Evolutionary conservation across 1,140 invertebrate species (phyloP).

Genomic region (Microplitis demolitor): DNA sequence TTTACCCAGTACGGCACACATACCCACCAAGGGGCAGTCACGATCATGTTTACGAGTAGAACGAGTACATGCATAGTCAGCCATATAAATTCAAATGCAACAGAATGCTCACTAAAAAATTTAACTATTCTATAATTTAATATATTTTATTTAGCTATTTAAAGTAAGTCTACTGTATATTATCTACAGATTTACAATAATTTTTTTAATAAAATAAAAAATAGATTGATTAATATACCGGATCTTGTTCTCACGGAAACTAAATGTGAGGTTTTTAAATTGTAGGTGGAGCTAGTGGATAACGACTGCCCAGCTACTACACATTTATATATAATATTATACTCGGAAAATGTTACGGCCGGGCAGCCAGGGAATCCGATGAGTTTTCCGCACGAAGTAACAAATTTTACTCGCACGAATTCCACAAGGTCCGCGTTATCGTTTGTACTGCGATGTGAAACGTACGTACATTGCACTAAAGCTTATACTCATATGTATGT

Average conservation of each 20-base stretch:
- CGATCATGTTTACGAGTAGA: conserved; percentile 2
- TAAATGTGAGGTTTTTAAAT: neutral
- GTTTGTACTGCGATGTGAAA: conserved; percentile 30
- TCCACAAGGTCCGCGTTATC: conserved; percentile 22
- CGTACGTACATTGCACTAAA: neutral
- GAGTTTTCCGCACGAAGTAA: conserved; percentile 34
- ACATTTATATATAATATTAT: neutral
- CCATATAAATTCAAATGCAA: neutral
- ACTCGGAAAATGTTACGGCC: neutral
- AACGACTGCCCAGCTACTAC: neutral
- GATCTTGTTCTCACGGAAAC: too few species aligned
- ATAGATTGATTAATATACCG: too few species aligned
- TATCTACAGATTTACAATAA: too few species aligned
- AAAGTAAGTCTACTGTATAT: too few species aligned
- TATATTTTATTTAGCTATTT: too few species aligned
- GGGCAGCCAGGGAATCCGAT: conserved; percentile 28
- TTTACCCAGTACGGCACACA: neutral
- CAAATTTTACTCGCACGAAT: conserved; percentile 34
- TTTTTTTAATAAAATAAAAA: too few species aligned
- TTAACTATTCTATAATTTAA: too few species aligned
- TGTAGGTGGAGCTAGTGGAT: neutral
- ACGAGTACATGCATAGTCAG: neutral
- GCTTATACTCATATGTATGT: conserved; percentile 9
- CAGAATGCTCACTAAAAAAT: neutral
- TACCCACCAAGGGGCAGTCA: neutral